phyloP scores from a whole-genome alignment of 1,140 invertebrate genomes.

The Drosophila sulfurigaster region DNA sequence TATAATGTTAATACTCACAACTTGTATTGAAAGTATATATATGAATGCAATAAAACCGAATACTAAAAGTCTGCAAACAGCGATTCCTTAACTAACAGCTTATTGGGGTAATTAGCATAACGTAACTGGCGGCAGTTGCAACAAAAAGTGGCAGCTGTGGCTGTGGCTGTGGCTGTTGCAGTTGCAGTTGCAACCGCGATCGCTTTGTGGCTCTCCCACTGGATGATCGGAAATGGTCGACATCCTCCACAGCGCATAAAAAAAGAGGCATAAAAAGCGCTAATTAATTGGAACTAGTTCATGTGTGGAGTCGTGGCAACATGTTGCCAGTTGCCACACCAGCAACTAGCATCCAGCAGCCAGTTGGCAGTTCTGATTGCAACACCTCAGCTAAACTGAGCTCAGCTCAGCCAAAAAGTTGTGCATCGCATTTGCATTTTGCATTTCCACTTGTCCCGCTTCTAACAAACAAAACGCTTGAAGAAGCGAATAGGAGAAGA shows the following conservation, averaged over 20 bases:
- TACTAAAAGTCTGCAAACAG: too few relatives aligned
- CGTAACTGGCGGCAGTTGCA: not conserved
- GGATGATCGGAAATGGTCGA: conserved; percentile 10
- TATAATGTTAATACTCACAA: too few relatives aligned
- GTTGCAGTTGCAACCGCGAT: not conserved
- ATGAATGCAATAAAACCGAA: too few relatives aligned
- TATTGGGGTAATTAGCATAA: not conserved
- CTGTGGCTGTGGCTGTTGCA: too few relatives aligned
- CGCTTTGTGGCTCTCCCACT: not conserved
- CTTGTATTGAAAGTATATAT: too few relatives aligned
- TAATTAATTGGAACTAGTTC: conserved; percentile 21
- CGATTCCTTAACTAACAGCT: too few relatives aligned
- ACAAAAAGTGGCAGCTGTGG: not conserved
- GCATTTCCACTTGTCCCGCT: conserved; percentile 56
- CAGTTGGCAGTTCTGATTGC: conserved; percentile 38
- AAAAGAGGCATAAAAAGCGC: not conserved
- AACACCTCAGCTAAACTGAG: conserved; percentile 20
- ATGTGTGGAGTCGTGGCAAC: conserved; percentile 5
- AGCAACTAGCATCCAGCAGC: conserved; percentile 20
- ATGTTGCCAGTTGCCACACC: conserved; percentile 16
- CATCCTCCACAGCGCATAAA: not conserved
- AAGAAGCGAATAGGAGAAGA: not conserved
- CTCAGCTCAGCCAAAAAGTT: conserved; percentile 13
- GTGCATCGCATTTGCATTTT: conserved; percentile 36
- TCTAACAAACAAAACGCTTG: conserved; percentile 54